Base-by-base conservation (phyloP, 64 coral and sea anemone species). In the Orbicella faveolata region DNA sequence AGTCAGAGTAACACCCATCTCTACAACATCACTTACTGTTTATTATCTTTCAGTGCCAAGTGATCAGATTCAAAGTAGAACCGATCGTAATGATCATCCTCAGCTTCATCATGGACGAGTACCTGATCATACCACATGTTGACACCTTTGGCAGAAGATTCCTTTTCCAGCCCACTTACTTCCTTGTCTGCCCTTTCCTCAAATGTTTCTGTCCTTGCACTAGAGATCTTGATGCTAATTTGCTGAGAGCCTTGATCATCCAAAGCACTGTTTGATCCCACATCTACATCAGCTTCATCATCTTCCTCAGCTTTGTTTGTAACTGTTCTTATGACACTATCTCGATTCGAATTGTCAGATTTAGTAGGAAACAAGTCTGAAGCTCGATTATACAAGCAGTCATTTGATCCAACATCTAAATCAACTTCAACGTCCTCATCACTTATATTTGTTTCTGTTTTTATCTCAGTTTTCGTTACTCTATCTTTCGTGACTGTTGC, bases 51-150 rank as follows among this genome's bases (percentile, higher is more conserved):
- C 6, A 99, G 48, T 30, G 97, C 97, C n/a, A 99, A 61, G 33
- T 94, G 90, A 76, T 99, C 97, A 16, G 97, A 99, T 78, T 99
- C 97, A 94, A 99, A 99, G 59, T 95, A 99, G 52, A 96, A 99
- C 15, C 89, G 88, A 74, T 95, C 90, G 59, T 86, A 96, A 39
- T 76, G 26, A 76, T 91, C 97, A 55, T 37, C 63, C 36, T 90
- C 80, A 59, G 80, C 87, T 51, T 88, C 88, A 39, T 95, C 88
- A 90, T 88, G 91, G 70, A 76, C 73, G 14, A 62, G 2, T 7
- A 36, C 2, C n/a, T 63, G 30, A 7, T 63, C 80, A 67, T 21
- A 6, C 16, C 36, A 12, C 63, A 16, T 21, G 61, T 23, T 36
- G 4, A 41, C 3, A 37, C 68, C 17, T 15, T 14, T 15, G 23